These are phyloP conservation scores for Sebastes nivosus DNA, from an alignment of 2,797 vertebrate genomes.

Conservation along the genomic window DNA sequence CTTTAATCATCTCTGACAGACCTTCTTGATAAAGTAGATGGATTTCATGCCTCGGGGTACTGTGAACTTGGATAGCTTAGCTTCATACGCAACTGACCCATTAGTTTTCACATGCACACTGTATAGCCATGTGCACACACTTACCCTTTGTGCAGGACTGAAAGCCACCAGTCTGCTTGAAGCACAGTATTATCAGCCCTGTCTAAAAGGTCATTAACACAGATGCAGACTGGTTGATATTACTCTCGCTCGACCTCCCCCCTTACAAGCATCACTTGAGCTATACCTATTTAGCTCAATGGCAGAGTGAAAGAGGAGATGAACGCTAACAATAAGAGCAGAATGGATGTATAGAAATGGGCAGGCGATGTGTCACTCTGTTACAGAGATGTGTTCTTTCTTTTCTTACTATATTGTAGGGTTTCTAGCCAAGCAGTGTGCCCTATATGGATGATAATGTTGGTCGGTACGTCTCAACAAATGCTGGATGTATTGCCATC, in stretches of 20 bases:
- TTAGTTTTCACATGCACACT: neutral
- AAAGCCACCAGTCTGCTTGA: constrained; percentile 12
- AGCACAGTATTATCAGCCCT: neutral
- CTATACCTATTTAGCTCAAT: neutral
- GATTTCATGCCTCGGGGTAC: neutral
- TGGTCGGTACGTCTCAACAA: neutral
- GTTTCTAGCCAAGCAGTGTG: neutral
- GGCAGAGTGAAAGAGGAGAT: constrained; percentile 49
- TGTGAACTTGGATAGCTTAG: neutral
- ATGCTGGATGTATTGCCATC: neutral
- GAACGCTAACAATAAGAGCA: constrained; percentile 75
- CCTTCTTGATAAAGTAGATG: neutral
- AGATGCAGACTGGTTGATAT: neutral
- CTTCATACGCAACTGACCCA: neutral
- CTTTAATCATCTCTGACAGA: neutral
- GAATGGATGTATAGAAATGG: constrained; percentile 65
- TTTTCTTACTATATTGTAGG: neutral
- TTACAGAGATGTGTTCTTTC: neutral
- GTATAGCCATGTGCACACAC: neutral
- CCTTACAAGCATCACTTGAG: neutral
- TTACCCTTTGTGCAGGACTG: neutral
- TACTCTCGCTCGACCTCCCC: constrained; percentile 10
- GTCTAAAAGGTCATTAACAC: constrained; percentile 8
- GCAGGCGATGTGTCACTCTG: neutral
- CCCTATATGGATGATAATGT: neutral